These are phyloP conservation scores for Drosophila nigricruria DNA, from an alignment of 2,888 invertebrate genomes.

Conservation along the genomic window DNA sequence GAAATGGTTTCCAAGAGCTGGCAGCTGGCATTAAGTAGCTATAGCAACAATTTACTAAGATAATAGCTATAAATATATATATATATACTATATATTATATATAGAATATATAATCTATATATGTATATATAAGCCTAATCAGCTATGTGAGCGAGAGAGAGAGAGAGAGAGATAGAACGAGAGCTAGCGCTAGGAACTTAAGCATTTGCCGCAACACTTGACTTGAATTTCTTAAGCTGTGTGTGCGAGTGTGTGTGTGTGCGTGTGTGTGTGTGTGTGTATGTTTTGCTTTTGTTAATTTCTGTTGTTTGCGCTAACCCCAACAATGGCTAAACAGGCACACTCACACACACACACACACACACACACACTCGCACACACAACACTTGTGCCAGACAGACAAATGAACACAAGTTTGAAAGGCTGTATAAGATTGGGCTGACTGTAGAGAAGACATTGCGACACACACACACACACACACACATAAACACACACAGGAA, in stretches of 20 bases:
- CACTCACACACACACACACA: constrained; percentile 18
- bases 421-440: constrained; percentile 43
- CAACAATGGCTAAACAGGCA: constrained; percentile 56
- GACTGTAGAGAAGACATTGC: constrained; percentile 29
- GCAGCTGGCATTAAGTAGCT: neutral
- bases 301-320: constrained; percentile 77
- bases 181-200: constrained; percentile 31
- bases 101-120: neutral
- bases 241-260: constrained; percentile 1
- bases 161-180: neutral
- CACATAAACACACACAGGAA: neutral
- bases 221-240: constrained; percentile 64
- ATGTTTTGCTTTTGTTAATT: constrained; percentile 75
- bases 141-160: neutral
- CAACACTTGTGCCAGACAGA: constrained; percentile 31
- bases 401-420: constrained; percentile 45
- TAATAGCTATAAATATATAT: neutral
- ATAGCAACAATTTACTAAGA: constrained; percentile 31
- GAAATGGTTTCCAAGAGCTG: too few species aligned
- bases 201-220: constrained; percentile 73
- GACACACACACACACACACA: constrained; percentile 10
- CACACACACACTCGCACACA: constrained; percentile 17
- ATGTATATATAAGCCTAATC: neutral
- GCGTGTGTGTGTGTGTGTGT: constrained; percentile 25
- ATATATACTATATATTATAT: neutral